Conservation (phyloP, 2,888 invertebrate genomes). For the Callinectes sapidus region DNA sequence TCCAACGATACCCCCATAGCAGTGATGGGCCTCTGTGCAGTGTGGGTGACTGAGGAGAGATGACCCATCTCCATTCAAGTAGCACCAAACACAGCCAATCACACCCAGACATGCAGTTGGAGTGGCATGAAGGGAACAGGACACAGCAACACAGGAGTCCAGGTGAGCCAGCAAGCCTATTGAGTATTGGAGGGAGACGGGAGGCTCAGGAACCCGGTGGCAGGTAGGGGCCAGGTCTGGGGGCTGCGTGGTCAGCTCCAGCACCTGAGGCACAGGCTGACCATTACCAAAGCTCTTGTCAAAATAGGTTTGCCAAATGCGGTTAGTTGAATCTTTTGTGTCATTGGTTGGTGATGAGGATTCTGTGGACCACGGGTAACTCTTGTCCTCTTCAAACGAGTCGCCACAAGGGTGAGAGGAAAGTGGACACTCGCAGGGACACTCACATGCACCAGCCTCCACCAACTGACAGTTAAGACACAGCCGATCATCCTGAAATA, state of each 20-base stretch:
- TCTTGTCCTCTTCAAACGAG: constrained; percentile 30
- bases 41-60: constrained; percentile 83
- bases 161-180: constrained; percentile 68
- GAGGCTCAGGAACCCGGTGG: constrained; percentile 54
- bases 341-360: constrained; percentile 41
- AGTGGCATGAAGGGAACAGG: constrained; percentile 53
- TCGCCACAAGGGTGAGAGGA: constrained; percentile 78
- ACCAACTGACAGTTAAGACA: constrained; percentile 94
- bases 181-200: constrained; percentile 61
- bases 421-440: constrained; percentile 91
- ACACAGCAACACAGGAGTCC: constrained; percentile 57
- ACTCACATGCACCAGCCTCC: constrained; percentile 96
- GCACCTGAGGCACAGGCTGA: constrained; percentile 49
- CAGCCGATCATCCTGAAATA: constrained; percentile 82
- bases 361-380: constrained; percentile 18
- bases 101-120: constrained; percentile 81
- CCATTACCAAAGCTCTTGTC: constrained; percentile 32
- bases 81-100: constrained; percentile 94
- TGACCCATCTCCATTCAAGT: constrained; percentile 85
- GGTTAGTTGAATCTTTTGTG: constrained; percentile 32
- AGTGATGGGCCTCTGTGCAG: constrained; percentile 87
- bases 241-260: constrained; percentile 49
- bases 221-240: constrained; percentile 62
- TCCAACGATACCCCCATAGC: constrained; percentile 91
- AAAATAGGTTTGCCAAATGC: constrained; percentile 53